Evolutionary conservation across 2,888 invertebrate genomes (phyloP).

Genomic region (Strigamia transsilvanica): DNA sequence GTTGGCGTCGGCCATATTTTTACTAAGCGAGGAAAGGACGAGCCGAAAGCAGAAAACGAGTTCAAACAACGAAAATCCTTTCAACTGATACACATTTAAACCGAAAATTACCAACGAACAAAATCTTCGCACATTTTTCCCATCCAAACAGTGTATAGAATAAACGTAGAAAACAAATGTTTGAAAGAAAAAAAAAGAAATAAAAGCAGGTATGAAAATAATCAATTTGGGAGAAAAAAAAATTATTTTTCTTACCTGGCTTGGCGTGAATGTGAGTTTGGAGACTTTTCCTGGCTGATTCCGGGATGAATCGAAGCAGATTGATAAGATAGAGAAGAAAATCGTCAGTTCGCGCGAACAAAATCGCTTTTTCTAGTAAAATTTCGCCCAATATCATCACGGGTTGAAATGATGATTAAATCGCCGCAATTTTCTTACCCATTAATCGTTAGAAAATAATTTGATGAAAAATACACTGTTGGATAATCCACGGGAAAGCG

Average conservation of each 20-base stretch:
- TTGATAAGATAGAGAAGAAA: not conserved
- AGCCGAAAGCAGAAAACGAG: slow-evolving; percentile 37
- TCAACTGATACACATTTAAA: not conserved
- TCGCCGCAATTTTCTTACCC: not conserved
- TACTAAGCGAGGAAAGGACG: slow-evolving; percentile 41
- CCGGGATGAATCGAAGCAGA: slow-evolving; percentile 1
- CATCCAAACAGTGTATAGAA: no score
- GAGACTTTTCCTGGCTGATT: not conserved
- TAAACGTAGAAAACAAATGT: not conserved
- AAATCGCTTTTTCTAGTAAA: slow-evolving; percentile 33
- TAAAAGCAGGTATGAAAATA: not conserved
- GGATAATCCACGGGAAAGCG: slow-evolving; percentile 20
- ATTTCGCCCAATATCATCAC: slow-evolving; percentile 38
- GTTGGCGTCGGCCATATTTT: slow-evolving; percentile 48
- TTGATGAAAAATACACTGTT: not conserved
- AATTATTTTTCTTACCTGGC: slow-evolving; percentile 25
- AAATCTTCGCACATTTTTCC: no score
- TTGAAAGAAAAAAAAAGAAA: not conserved
- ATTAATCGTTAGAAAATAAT: not conserved
- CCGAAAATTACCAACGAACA: not conserved
- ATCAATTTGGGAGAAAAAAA: slow-evolving; percentile 14
- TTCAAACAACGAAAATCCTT: slow-evolving; percentile 41
- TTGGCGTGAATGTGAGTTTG: slow-evolving; percentile 2
- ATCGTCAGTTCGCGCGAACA: slow-evolving; percentile 36
- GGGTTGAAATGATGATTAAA: slow-evolving; percentile 31